A percentile compares a stretch with the other conserved stretches of the same genome.
Evolutionary conservation across 2,113 vertebrate species (phyloP).

Genomic region (Corythoichthys intestinalis): DNA sequence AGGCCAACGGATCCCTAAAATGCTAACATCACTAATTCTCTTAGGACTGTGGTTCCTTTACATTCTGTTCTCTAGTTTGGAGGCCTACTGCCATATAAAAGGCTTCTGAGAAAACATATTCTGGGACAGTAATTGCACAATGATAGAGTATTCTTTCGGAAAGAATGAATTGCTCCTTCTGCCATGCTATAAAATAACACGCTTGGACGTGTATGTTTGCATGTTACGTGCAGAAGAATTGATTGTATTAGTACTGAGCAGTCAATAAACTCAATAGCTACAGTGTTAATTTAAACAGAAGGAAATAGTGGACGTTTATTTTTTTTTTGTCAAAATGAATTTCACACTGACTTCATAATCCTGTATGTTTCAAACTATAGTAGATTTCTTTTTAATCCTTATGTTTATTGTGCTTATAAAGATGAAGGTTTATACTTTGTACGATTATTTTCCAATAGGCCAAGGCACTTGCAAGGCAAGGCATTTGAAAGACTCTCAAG

Average conservation of each 20-base stretch:
- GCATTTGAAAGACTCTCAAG: too few relatives aligned
- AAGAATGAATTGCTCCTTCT: conserved; percentile 18
- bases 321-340: conserved; percentile 19
- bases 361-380: conserved; percentile 15
- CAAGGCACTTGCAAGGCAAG: too few relatives aligned
- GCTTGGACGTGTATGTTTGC: conserved; percentile 12
- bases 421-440: too few relatives aligned
- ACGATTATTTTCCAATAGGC: too few relatives aligned
- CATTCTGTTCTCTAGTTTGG: conserved; percentile 85
- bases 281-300: conserved; percentile 12
- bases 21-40: conserved; percentile 78
- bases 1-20: conserved; percentile 73
- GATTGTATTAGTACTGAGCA: conserved; percentile 15
- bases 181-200: conserved; percentile 37
- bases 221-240: conserved; percentile 12
- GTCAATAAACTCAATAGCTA: conserved; percentile 10
- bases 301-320: not conserved
- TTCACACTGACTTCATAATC: conserved; percentile 1
- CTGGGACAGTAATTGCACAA: conserved; percentile 7
- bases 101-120: conserved; percentile 75
- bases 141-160: conserved; percentile 22
- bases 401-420: not conserved
- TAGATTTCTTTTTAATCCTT: conserved; percentile 12
- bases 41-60: conserved; percentile 87
- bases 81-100: conserved; percentile 88